A percentile compares a stretch with the other conserved stretches of the same genome.
phyloP scores from a whole-genome alignment of 2,888 invertebrate species.

The Odontomyia ornata region DNA sequence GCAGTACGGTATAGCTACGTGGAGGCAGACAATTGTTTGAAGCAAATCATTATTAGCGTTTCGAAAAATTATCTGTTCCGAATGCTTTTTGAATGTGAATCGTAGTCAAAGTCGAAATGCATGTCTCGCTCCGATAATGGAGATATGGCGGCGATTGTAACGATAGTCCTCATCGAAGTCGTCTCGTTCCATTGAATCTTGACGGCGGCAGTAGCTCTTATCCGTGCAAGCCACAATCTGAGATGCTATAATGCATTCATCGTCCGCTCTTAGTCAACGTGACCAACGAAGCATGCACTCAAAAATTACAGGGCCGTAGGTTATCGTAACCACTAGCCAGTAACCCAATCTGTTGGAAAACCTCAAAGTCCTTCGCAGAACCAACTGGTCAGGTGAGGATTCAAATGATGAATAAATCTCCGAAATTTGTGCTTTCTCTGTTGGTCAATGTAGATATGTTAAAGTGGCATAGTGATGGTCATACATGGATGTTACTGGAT shows the following conservation, averaged over 20 bases:
- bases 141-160: not conserved
- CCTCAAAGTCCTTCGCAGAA: not conserved
- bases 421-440: too few species aligned
- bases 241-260: constrained; percentile 27
- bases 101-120: constrained; percentile 28
- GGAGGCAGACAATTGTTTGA: constrained; percentile 22
- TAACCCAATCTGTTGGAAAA: constrained; percentile 23
- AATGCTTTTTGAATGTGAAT: constrained; percentile 40
- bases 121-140: constrained; percentile 33
- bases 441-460: too few species aligned
- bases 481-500: too few species aligned
- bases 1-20: not conserved
- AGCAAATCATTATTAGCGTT: constrained; percentile 41
- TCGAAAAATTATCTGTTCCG: constrained; percentile 35
- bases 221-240: constrained; percentile 5
- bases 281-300: constrained; percentile 36
- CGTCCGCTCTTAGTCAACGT: not conserved
- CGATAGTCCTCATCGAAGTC: not conserved
- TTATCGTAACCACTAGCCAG: constrained; percentile 29
- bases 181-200: constrained; percentile 43
- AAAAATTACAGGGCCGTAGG: constrained; percentile 37
- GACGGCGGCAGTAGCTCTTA: constrained; percentile 19
- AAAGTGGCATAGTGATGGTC: too few species aligned
- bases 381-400: not conserved
- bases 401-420: too few species aligned